Evolutionary conservation across 2,888 invertebrate genomes (phyloP).

Genomic region (Melangyna quadrimaculata): DNA sequence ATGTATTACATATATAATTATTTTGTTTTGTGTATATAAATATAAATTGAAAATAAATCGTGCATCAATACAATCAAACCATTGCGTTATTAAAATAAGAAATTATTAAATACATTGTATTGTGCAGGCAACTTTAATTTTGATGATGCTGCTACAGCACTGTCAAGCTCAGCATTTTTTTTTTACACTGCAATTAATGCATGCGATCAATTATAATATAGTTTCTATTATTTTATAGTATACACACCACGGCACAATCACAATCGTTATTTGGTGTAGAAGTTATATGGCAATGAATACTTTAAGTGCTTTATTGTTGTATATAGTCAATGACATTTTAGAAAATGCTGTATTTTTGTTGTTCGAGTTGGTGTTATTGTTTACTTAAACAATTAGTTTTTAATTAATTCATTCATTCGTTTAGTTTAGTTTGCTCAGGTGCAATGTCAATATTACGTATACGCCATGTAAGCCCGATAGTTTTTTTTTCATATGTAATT

Average conservation of each 20-base stretch:
- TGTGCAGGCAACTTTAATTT: not conserved
- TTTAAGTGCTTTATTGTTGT: conserved; percentile 46
- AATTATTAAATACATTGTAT: conserved; percentile 18
- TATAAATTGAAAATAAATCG: conserved; percentile 39
- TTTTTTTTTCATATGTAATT: not conserved
- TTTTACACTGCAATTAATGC: conserved; percentile 40
- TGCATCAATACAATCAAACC: conserved; percentile 25
- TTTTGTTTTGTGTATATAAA: not conserved
- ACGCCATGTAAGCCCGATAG: conserved; percentile 7
- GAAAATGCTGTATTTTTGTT: conserved; percentile 21
- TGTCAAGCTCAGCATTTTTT: conserved; percentile 42
- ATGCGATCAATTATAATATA: conserved; percentile 35
- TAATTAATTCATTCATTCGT: conserved; percentile 7
- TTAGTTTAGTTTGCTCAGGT: not conserved
- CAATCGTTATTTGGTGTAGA: conserved; percentile 26
- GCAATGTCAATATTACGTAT: conserved; percentile 25
- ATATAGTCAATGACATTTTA: conserved; percentile 54
- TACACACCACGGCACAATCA: conserved; percentile 7
- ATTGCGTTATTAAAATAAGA: not conserved
- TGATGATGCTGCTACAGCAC: not conserved
- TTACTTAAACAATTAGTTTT: not conserved
- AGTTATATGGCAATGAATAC: conserved; percentile 57
- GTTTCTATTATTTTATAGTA: conserved; percentile 28
- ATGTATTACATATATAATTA: no score
- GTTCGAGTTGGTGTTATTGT: conserved; percentile 1